Evolutionary conservation across 1,140 invertebrate species (phyloP), one percentile per base, ranked within the genome.

Genomic region (Listronotus oregonensis): DNA sequence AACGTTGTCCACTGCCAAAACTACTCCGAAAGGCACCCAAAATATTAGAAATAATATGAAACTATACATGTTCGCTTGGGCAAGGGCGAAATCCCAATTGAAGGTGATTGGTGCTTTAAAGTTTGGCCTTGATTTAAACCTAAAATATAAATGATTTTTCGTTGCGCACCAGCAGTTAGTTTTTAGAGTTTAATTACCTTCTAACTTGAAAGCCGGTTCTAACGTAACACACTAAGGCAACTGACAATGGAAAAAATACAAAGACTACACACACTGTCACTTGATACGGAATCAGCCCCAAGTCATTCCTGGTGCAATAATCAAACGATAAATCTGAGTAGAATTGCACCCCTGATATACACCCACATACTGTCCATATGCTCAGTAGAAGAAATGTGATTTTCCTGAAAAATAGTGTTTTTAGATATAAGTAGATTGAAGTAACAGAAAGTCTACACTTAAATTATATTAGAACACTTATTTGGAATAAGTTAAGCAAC

Each of bases 1-100:
- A 1, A 84, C 74, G 1, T 83, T 84, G 55, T 82, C 84, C 1
- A 86, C 60, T 59, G 82, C 81, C 8, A 85, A 67, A 0, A 85
- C 78, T 0, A 86, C 69, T 0, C 86, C 81, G 58, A 89, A 88
- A 0, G 90, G 90, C n/a, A 86, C 64, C 90, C 90, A 92, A 64
- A 87, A 85, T 0, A 84, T 50, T 1, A 86, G 75, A 73, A 87
- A 90, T 40, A 89, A 67, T 14, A 86, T 47, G 74, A 86, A 90
- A 67, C 87, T 87, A 67, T 83, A 85, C 71, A 87, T 81, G 75
- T 91, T 91, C 15, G 87, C 81, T 64, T 84, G 82, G 62, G 86
- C 83, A 0, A 88, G 78, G 3, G 84, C 83, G 67, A 83, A 85
- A 71, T 91, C 88, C 80, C 83, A 84, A 12, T 82, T 81, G 73